Percentiles rank a stretch among this genome's conserved stretches.
These are phyloP conservation scores for Eucera pruinosa DNA, from an alignment of 2,888 invertebrate species.

Conservation along the genomic window DNA sequence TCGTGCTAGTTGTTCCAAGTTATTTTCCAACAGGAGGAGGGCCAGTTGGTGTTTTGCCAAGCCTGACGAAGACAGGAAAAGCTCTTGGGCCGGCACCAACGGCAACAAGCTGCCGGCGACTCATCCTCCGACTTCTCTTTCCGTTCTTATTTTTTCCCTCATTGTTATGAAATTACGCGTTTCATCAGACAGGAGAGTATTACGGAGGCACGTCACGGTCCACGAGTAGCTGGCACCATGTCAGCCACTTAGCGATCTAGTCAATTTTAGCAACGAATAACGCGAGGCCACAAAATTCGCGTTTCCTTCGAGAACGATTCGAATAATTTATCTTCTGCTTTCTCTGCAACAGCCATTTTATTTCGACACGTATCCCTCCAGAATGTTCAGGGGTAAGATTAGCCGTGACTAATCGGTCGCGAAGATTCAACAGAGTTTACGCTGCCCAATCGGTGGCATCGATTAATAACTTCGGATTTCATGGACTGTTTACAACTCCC, in stretches of 20 bases:
- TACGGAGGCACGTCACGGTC: conserved; percentile 52
- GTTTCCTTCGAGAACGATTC: not conserved
- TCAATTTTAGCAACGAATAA: conserved; percentile 59
- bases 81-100: conserved; percentile 75
- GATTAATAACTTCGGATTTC: conserved; percentile 31
- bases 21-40: conserved; percentile 68
- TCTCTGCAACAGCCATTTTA: not conserved
- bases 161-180: conserved; percentile 74
- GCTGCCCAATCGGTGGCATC: not conserved
- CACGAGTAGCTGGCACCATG: conserved; percentile 43
- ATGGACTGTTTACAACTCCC: conserved; percentile 37
- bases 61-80: conserved; percentile 63
- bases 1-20: conserved; percentile 55
- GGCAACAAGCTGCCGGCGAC: conserved; percentile 60
- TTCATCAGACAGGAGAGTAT: conserved; percentile 65
- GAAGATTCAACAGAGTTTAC: conserved; percentile 7
- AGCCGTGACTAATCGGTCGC: conserved; percentile 11
- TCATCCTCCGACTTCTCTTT: conserved; percentile 26
- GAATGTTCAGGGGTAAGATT: conserved; percentile 10
- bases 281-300: conserved; percentile 29
- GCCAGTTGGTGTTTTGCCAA: conserved; percentile 68
- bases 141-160: conserved; percentile 52
- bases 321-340: not conserved
- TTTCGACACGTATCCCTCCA: conserved; percentile 2
- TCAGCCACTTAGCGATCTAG: conserved; percentile 29